Evolutionary conservation across 2,797 vertebrate genomes (phyloP), one percentile per base, ranked within the genome.

Genomic region (Aeoliscus strigatus): DNA sequence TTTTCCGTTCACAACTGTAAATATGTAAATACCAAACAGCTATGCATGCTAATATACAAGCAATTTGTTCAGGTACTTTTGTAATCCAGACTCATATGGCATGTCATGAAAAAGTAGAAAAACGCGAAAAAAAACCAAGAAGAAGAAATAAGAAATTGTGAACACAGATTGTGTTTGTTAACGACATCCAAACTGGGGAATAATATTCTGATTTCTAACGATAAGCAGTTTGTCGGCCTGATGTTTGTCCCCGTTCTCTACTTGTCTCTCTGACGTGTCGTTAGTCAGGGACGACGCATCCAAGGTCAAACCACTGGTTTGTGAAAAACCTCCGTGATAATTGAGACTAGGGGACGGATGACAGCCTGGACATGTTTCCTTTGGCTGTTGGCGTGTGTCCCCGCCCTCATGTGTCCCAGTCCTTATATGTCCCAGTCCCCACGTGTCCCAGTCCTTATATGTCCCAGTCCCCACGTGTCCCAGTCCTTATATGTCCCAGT

Each of bases 61-160:
- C 88, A 88, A 93, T 94, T 88, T 88, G 88, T 96, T 96, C 93
- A 96, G 93, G 92, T 94, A 94, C 91, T 94, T 94, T 98, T 93
- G 89, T 96, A 96, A 96, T 93, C 86, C 81, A 79, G 81, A 89
- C 85, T 86, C 81, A 83, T 88, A 86, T 82, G 92, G 95, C 95
- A 97, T 96, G 94, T 88, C 89, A 82, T 86, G 75, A 82, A 63
- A 73, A 80, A 88, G 82, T 81, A 57, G 76, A 39, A 46, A 55
- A 42, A 51, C n/a, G n/a, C n/a, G 68, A 66, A 60, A 78, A 66
- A 81, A 73, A 88, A 86, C 73, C 84, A 79, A 73, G 58, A 60
- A 43, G 23, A 32, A 28, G 13, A 32, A 16, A 15, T 10, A 51
- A 73, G 74, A 61, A 73, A 84, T 83, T 75, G 86, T 87, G 76